Conservation (phyloP, 2,888 invertebrate genomes). For the Troides oblongomaculatus region DNA sequence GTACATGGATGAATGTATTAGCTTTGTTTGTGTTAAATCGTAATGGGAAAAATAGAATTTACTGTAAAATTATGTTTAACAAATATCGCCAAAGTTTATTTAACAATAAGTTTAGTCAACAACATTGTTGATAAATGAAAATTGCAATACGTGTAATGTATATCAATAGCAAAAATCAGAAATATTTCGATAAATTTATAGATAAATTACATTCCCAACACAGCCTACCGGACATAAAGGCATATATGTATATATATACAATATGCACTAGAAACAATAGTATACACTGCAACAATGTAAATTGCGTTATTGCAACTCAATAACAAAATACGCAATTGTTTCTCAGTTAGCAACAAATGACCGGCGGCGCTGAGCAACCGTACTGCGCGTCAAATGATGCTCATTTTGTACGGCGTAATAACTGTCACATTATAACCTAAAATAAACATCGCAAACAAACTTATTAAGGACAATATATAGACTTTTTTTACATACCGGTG, state of each 20-base stretch:
- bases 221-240: not conserved
- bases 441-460: conserved; percentile 38
- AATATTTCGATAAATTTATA: not conserved
- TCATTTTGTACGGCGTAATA: conserved; percentile 67
- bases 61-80: not conserved
- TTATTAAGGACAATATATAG: conserved; percentile 29
- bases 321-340: conserved; percentile 65
- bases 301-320: conserved; percentile 32
- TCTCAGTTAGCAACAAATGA: conserved; percentile 71
- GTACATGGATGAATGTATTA: not conserved
- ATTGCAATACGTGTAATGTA: not conserved
- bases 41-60: not conserved
- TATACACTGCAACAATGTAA: conserved; percentile 42
- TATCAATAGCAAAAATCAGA: not conserved
- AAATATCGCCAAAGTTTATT: too few relatives aligned
- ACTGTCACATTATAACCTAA: conserved; percentile 62
- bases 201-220: conserved; percentile 6
- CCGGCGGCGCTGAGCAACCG: conserved; percentile 51
- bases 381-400: conserved; percentile 61
- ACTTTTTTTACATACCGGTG: conserved; percentile 35
- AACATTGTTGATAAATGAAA: not conserved
- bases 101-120: too few relatives aligned
- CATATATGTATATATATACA: not conserved
- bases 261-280: conserved; percentile 23
- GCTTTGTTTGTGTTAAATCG: too few relatives aligned